Conservation (phyloP, 30 jellyfish, hydroid and myxozoan species). For the Nemopilema nomurai region DNA sequence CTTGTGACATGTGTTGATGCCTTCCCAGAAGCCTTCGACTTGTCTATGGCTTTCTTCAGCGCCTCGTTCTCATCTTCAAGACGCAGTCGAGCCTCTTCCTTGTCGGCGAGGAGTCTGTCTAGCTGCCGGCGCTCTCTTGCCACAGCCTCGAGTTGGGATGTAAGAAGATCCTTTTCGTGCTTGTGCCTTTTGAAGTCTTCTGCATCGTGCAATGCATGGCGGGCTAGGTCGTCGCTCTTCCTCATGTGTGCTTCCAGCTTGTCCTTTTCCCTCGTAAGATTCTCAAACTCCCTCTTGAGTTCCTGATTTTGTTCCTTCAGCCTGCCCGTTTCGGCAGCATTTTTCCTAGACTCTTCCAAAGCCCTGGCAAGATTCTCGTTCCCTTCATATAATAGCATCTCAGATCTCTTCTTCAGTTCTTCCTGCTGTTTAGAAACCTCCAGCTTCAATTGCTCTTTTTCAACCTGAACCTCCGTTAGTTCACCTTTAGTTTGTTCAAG, state of each 20-base stretch:
- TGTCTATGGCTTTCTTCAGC: constrained; percentile 22
- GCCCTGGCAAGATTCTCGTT: constrained; percentile 41
- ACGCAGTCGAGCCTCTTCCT: constrained; percentile 44
- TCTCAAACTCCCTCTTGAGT: constrained; percentile 19
- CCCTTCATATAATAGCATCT: constrained; percentile 7
- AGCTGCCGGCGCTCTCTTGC: constrained; percentile 70
- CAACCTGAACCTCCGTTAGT: constrained; percentile 38
- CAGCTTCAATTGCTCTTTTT: constrained; percentile 51
- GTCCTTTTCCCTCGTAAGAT: constrained; percentile 25
- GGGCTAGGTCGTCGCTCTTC: constrained; percentile 20
- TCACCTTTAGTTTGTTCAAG: constrained; percentile 20
- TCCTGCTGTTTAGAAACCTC: constrained; percentile 2
- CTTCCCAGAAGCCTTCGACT: neutral
- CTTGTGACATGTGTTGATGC: constrained; percentile 23
- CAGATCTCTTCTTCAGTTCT: neutral
- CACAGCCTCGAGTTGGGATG: constrained; percentile 60
- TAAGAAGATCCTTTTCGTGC: constrained; percentile 39
- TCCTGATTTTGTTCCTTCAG: constrained; percentile 32
- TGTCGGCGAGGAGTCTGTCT: constrained; percentile 49
- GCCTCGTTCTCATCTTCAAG: constrained; percentile 54
- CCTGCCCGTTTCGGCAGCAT: constrained; percentile 26
- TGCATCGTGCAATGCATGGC: constrained; percentile 16
- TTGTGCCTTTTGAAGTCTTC: constrained; percentile 45
- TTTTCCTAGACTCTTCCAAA: constrained; percentile 22
- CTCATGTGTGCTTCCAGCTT: constrained; percentile 6